Percentiles rank a stretch among this genome's conserved stretches.
These are phyloP conservation scores for Chrysochloris asiatica DNA, from an alignment of 2,113 vertebrate genomes.

Conservation along the genomic window DNA sequence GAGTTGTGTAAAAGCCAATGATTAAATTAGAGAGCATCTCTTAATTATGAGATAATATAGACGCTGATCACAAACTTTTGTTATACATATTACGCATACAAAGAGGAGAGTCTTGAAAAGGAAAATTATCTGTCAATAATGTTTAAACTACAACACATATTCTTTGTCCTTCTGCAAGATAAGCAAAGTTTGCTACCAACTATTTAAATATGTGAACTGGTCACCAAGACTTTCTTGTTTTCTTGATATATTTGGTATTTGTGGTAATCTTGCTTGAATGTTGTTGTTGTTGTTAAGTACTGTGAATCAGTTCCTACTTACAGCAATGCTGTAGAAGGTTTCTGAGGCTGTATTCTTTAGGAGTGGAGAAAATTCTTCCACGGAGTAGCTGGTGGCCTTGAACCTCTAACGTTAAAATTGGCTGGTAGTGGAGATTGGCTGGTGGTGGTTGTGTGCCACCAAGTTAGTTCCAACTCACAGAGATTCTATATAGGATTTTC, in stretches of 20 bases:
- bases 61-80: not conserved
- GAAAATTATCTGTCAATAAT: not conserved
- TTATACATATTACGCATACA: not conserved
- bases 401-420: too few species aligned
- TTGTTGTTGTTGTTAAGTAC: too few species aligned
- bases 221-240: not conserved
- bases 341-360: too few species aligned
- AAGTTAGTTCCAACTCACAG: too few species aligned
- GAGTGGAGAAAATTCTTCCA: too few species aligned
- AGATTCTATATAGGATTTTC: too few species aligned
- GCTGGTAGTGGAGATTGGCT: too few species aligned
- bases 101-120: not conserved
- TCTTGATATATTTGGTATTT: not conserved
- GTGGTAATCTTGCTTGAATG: not conserved
- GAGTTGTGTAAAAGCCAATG: not conserved
- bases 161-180: not conserved
- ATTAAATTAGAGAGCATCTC: not conserved
- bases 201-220: not conserved
- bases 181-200: not conserved
- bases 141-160: constrained; percentile 5
- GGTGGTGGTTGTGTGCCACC: too few species aligned
- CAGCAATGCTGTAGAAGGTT: too few species aligned
- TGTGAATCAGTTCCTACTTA: too few species aligned
- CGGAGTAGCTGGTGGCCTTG: too few species aligned
- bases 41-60: not conserved